Evolutionary conservation across 2,113 vertebrate genomes (phyloP).

Genomic region (Osmerus mordax): DNA sequence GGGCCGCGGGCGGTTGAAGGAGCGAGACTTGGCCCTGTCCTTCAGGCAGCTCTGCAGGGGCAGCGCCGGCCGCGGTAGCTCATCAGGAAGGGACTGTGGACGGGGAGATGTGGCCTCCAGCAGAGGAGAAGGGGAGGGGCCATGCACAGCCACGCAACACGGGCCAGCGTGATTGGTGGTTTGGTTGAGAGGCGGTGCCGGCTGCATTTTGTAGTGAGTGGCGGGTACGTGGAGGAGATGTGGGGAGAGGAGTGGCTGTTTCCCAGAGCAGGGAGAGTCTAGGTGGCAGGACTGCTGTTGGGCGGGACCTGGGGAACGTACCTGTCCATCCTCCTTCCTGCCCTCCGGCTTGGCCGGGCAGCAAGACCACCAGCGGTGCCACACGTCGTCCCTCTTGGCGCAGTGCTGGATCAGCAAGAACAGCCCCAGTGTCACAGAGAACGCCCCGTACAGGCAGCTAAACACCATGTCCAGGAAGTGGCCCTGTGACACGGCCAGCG

Average conservation of each 20-base stretch:
- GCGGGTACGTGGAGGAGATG: slow-evolving; percentile 60
- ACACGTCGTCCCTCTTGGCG: slow-evolving; percentile 95
- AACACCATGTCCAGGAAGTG: slow-evolving; percentile 98
- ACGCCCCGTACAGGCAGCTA: slow-evolving; percentile 96
- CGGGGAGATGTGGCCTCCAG: slow-evolving; percentile 72
- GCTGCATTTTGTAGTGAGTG: slow-evolving; percentile 76
- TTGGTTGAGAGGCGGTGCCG: slow-evolving; percentile 75
- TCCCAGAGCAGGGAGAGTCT: slow-evolving; percentile 73
- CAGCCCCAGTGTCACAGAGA: slow-evolving; percentile 94
- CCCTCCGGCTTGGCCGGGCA: slow-evolving; percentile 67
- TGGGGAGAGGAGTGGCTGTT: slow-evolving; percentile 68
- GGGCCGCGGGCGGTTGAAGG: slow-evolving; percentile 73
- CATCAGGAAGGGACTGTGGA: slow-evolving; percentile 74
- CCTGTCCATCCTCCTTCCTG: slow-evolving; percentile 31
- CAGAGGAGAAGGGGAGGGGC: slow-evolving; percentile 61
- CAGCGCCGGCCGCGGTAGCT: slow-evolving; percentile 71
- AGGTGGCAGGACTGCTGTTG: slow-evolving; percentile 58
- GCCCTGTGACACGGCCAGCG: slow-evolving; percentile 90
- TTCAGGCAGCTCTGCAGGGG: slow-evolving; percentile 83
- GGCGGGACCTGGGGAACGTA: slow-evolving; percentile 56
- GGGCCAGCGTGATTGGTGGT: slow-evolving; percentile 72
- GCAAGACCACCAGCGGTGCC: slow-evolving; percentile 97
- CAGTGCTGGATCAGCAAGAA: slow-evolving; percentile 98
- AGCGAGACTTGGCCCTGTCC: slow-evolving; percentile 81
- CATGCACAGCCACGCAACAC: slow-evolving; percentile 82